These are phyloP conservation scores for Hozukius guyotensis DNA, from an alignment of 2,797 vertebrate genomes.

Conservation along the genomic window DNA sequence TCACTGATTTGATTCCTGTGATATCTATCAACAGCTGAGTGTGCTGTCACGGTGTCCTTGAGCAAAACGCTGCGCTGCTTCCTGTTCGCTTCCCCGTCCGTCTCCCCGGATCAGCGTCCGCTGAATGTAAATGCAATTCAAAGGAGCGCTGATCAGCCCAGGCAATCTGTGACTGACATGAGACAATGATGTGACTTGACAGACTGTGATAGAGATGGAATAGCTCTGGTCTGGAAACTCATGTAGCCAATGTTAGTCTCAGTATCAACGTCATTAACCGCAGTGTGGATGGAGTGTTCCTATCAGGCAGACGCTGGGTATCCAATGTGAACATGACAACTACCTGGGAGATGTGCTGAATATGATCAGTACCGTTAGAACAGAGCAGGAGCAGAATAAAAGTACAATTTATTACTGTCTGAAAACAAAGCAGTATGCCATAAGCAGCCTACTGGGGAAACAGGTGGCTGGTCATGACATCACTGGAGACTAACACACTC, in stretches of 20 bases:
- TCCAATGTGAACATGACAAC: neutral
- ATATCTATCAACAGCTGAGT: slow-evolving; percentile 26
- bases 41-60: slow-evolving; percentile 24
- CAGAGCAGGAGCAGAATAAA: neutral
- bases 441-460: neutral
- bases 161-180: slow-evolving; percentile 1
- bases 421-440: neutral
- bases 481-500: neutral
- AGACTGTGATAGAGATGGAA: slow-evolving; percentile 17
- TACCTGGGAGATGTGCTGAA: neutral
- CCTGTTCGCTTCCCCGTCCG: neutral
- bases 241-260: neutral
- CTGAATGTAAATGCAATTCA: slow-evolving; percentile 3
- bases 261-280: neutral
- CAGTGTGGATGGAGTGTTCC: neutral
- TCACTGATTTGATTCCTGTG: slow-evolving; percentile 10
- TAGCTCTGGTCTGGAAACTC: neutral
- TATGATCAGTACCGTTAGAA: neutral
- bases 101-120: neutral
- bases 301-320: neutral
- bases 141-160: neutral
- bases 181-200: slow-evolving; percentile 10
- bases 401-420: neutral
- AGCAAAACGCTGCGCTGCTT: neutral
- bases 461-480: neutral